These are phyloP conservation scores for Pitta sordida DNA, from an alignment of 2,113 vertebrate genomes.

Conservation along the genomic window DNA sequence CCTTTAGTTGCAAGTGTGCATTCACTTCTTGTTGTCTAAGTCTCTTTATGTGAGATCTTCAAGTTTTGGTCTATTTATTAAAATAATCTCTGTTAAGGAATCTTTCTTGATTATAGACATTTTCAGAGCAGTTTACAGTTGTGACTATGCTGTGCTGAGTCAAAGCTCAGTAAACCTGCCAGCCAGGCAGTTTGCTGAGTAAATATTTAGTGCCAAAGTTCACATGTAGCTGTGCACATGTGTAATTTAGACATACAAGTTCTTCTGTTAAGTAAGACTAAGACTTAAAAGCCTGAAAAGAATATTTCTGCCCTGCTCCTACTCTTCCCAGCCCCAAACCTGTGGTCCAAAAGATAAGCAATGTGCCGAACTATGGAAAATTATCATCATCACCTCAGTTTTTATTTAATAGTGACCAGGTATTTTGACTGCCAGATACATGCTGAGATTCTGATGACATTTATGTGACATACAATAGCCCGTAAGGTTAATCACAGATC, in stretches of 20 bases:
- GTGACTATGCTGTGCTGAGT: not conserved
- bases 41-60: not conserved
- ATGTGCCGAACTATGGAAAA: not conserved
- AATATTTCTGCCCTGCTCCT: not conserved
- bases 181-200: not conserved
- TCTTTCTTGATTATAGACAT: not conserved
- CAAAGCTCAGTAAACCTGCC: not conserved
- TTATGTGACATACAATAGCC: not conserved
- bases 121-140: not conserved
- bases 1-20: not conserved
- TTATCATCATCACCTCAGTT: not conserved
- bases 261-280: not conserved
- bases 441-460: constrained; percentile 22
- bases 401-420: not conserved
- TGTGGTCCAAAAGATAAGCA: not conserved
- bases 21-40: not conserved
- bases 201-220: not conserved
- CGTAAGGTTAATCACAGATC: constrained; percentile 38
- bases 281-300: not conserved
- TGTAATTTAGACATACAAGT: not conserved
- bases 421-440: constrained; percentile 12
- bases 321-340: not conserved
- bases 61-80: not conserved
- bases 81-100: not conserved
- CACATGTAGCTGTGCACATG: not conserved